Conservation (phyloP, 2,113 vertebrate species). For the Junco hyemalis region DNA sequence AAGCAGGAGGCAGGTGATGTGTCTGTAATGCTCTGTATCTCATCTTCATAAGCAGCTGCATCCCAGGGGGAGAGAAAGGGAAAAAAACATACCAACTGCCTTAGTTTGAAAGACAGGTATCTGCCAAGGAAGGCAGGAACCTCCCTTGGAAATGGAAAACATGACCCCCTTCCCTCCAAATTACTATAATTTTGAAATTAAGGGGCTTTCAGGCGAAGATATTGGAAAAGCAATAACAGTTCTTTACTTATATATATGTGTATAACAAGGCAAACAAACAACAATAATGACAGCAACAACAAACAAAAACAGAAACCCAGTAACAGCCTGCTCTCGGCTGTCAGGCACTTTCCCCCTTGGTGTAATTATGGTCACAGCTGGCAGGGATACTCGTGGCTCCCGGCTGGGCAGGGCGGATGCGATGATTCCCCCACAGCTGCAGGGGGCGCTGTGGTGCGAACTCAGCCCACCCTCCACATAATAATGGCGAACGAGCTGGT, state of each 20-base stretch:
- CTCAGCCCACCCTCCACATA: background rate
- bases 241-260: background rate
- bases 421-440: background rate
- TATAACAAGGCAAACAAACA: background rate
- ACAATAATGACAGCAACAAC: background rate
- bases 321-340: background rate
- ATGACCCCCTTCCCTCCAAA: background rate
- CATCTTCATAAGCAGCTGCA: background rate
- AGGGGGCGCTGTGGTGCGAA: background rate
- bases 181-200: background rate
- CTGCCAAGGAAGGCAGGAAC: background rate
- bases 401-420: background rate
- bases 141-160: background rate
- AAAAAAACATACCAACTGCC: background rate
- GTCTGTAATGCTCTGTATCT: background rate
- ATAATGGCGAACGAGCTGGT: fast-evolving
- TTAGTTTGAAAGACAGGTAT: background rate
- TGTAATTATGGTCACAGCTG: background rate
- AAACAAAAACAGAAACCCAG: background rate
- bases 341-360: background rate
- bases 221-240: background rate
- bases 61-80: background rate
- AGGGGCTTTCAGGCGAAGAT: background rate
- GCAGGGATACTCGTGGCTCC: background rate
- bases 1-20: background rate